Percentiles rank a stretch among this genome's conserved stretches.
Evolutionary conservation across 1,140 invertebrate species (phyloP).

Genomic region (Aphelenchoides avenae): DNA sequence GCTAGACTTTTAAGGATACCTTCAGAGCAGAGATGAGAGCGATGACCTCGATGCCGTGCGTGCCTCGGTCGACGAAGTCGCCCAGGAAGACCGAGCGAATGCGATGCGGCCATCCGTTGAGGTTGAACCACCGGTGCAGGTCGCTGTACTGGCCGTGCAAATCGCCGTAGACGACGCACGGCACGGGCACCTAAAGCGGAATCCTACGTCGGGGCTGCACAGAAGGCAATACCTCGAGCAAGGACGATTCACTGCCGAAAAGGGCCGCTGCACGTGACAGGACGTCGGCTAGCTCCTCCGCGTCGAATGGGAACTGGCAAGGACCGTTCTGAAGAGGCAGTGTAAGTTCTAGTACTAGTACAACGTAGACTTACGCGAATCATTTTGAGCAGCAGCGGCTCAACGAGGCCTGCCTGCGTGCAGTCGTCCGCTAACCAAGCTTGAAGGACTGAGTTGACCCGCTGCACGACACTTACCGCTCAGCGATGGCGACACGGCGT

Average conservation of each 20-base stretch:
- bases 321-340: conserved; percentile 35
- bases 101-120: conserved; percentile 45
- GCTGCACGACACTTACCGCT: no score
- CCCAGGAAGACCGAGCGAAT: conserved; percentile 29
- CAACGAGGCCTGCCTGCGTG: no score
- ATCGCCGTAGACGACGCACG: conserved; percentile 54
- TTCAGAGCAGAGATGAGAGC: conserved; percentile 16
- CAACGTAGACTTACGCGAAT: no score
- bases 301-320: conserved; percentile 22
- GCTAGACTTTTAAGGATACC: conserved; percentile 20
- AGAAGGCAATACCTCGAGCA: conserved; percentile 17
- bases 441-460: no score
- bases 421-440: no score
- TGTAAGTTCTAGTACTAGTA: no score
- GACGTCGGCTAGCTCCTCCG: conserved; percentile 15
- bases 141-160: conserved; percentile 63
- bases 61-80: conserved; percentile 33
- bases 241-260: conserved; percentile 25
- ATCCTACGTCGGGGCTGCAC: background rate
- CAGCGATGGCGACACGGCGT: no score
- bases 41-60: conserved; percentile 32
- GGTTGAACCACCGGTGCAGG: conserved; percentile 60
- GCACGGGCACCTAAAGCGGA: conserved; percentile 24
- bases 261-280: conserved; percentile 10
- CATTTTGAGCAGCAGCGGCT: no score